A percentile compares a stretch with the other conserved stretches of the same genome.
Evolutionary conservation across 2,888 invertebrate genomes (phyloP).

Genomic region (Luffia ferchaultella): DNA sequence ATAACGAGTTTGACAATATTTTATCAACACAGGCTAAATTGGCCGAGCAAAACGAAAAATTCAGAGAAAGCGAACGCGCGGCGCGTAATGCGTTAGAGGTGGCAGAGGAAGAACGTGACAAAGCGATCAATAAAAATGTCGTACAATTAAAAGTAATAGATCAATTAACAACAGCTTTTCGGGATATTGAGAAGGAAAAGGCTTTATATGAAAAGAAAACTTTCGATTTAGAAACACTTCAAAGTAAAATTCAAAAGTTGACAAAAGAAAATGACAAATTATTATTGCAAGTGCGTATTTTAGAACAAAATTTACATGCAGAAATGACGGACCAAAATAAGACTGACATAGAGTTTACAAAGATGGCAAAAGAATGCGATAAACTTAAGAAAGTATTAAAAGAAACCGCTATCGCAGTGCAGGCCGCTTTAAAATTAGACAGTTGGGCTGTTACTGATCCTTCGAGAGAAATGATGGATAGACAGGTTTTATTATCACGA

Average conservation of each 20-base stretch:
- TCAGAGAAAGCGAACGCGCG: conserved; percentile 64
- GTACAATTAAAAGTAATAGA: conserved; percentile 73
- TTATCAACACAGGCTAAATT: conserved; percentile 70
- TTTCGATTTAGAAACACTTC: conserved; percentile 39
- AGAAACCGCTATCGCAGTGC: conserved; percentile 68
- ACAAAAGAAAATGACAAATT: conserved; percentile 53
- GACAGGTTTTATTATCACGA: conserved; percentile 58
- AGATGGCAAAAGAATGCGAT: conserved; percentile 58
- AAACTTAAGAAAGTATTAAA: conserved; percentile 66
- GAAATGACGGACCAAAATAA: conserved; percentile 53
- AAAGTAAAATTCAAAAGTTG: conserved; percentile 42
- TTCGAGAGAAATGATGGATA: conserved; percentile 46
- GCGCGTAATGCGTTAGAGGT: conserved; percentile 63
- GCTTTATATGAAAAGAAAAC: conserved; percentile 44
- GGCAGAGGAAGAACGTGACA: conserved; percentile 70
- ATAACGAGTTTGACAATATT: conserved; percentile 77
- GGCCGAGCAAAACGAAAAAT: conserved; percentile 67
- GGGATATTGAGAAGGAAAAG: conserved; percentile 54
- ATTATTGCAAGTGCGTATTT: conserved; percentile 45
- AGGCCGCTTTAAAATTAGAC: conserved; percentile 62
- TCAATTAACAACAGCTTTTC: conserved; percentile 65
- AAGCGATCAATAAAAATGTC: conserved; percentile 65
- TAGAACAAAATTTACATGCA: conserved; percentile 67
- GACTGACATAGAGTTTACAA: conserved; percentile 44
- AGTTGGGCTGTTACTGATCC: conserved; percentile 39